Evolutionary conservation across 2,797 vertebrate species (phyloP).

Genomic region (Myripristis jacobus): DNA sequence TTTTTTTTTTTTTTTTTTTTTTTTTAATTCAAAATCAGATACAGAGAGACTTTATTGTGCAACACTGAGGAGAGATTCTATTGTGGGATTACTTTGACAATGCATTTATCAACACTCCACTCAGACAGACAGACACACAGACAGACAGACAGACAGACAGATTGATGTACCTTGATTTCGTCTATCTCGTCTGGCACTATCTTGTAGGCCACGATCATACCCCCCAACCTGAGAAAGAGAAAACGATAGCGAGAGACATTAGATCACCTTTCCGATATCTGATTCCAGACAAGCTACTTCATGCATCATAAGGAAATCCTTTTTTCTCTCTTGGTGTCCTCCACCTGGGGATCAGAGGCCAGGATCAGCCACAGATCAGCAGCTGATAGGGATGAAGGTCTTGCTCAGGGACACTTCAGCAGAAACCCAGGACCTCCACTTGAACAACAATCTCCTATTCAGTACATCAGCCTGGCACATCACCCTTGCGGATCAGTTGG

Average conservation of each 20-base stretch:
- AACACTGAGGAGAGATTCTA: too few relatives aligned
- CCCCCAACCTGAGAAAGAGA: constrained; percentile 91
- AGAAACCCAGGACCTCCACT: neutral
- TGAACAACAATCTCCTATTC: too few relatives aligned
- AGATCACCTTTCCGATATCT: constrained; percentile 24
- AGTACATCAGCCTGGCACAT: too few relatives aligned
- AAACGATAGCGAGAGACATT: constrained; percentile 20
- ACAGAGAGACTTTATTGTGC: too few relatives aligned
- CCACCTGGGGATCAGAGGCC: too few relatives aligned
- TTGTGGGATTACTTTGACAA: too few relatives aligned
- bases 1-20: too few relatives aligned
- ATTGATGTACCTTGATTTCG: constrained; percentile 94
- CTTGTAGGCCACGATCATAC: constrained; percentile 97
- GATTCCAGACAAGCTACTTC: constrained; percentile 11
- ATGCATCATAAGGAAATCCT: constrained; percentile 4
- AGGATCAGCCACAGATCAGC: neutral
- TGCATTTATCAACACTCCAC: neutral
- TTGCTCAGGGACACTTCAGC: neutral
- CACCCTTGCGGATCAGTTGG: too few relatives aligned
- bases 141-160: neutral
- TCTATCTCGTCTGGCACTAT: constrained; percentile 99
- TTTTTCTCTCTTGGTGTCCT: neutral
- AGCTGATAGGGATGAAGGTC: neutral
- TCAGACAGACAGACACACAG: neutral
- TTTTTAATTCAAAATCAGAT: too few relatives aligned